Evolutionary conservation across 2,113 vertebrate genomes (phyloP), one percentile per base, ranked within the genome.

Genomic region (Heterotilapia buettikoferi): DNA sequence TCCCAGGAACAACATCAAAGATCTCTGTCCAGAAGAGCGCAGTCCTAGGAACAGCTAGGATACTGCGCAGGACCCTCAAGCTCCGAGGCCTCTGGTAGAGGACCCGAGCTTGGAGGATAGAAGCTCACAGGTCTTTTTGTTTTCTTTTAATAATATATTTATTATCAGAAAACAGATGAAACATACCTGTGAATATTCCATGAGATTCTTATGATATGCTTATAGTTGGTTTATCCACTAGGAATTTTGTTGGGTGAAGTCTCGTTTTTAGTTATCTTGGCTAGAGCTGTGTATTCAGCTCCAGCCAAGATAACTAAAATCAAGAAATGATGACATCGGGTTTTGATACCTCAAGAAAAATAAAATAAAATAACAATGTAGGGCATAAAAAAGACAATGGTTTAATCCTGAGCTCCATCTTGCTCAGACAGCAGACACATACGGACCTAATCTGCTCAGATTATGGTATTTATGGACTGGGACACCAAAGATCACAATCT

Each of bases 51-150:
- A 0, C 8, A 33, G 3, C 29, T 10, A 4, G 1, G 26, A 18
- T 31, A 31, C 26, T 4, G 57, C 19, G 1, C 14, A 31, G 57
- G 57, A 31, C 26, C 5, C 57, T 61, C 57, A 31, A 61, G 26
- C 26, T 18, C 29, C 29, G 0, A 61, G 57, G 57, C 57, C 16
- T 33, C 29, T 61, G 57, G 16, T 61, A 10, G 29, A 61, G 29
- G 29, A 61, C 3, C 0, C 8, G 16, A 61, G 57, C 26, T 61
- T 0, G 8, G 0, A 61, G 8, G 14, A 33, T 2, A 33, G 5
- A 61, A 29, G 14, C 29, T 3, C 14, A 8, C 29, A 33, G 9
- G 16, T 6, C 0, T 61, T 19, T 33, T 61, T 61, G 56, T 61
- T 61, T 9, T 9, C 26, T 61, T 9, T 61, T 61, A 61, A 18